Evolutionary conservation across 2,797 vertebrate genomes (phyloP), one percentile per base, ranked within the genome.

Genomic region (Rhinella marina): DNA sequence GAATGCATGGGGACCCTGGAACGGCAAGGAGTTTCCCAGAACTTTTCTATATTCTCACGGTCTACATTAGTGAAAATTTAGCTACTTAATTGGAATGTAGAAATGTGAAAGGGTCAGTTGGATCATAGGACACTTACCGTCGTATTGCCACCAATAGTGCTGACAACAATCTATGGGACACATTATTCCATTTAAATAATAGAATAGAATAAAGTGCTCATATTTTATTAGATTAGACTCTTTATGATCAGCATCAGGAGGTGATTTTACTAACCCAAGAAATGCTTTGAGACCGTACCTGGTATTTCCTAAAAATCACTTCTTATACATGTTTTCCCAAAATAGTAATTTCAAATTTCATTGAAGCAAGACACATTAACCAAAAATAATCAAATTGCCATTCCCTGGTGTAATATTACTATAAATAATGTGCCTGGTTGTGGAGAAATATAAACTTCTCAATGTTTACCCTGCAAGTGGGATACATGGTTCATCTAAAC

Each of bases 1-100:
- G 25, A 85, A 81, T 62, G 14, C 21, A 6, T 41, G 10, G 14
- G 27, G 14, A 81, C 77, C 52, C 80, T 11, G 29, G 16, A 14
- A 70, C 17, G 21, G 13, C 27, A 41, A 56, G 72, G 8, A 59
- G 64, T 70, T 68, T 88, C 72, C 50, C 19, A 27, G 8, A 54
- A 70, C 7, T 5, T 61, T 56, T 73, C 68, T 10, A 78, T 68
- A 79, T 59, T 70, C 86, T 70, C 72, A 70, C 27, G 50, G 16
- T 25, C 19, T 29, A 17, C 27, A 52, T 83, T 70, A 29, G 19
- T 81, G 7, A 23, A 48, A 52, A n/a, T 7, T 14, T 25, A 66
- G 29, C 8, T 10, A 41, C 17, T 73, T 73, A 21, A 16, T 70
- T 70, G 13, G 27, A 1, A 70, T 13, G 12, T n/a, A 27, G 1